A percentile compares a stretch with the other conserved stretches of the same genome.
Evolutionary conservation across 2,113 vertebrate genomes (phyloP).

Genomic region (Phodopus roborovskii): DNA sequence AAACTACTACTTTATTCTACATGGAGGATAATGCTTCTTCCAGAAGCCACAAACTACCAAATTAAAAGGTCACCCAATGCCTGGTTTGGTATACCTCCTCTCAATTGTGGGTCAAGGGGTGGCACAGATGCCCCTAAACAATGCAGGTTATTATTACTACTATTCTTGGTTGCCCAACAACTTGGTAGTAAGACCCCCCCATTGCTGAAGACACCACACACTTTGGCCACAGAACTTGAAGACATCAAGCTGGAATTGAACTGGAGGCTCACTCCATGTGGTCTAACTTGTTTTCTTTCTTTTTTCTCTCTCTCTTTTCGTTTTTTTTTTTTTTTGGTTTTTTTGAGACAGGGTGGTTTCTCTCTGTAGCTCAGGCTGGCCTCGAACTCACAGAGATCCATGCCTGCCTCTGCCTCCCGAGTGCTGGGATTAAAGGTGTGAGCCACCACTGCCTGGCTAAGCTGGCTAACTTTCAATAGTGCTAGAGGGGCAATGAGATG

Average conservation of each 20-base stretch:
- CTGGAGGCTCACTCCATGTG: background rate
- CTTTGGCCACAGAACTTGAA: background rate
- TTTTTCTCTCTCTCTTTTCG: too few relatives aligned
- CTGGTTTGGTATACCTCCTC: background rate
- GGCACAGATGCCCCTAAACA: background rate
- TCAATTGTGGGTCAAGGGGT: background rate
- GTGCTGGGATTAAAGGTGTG: too few relatives aligned
- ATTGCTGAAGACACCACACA: background rate
- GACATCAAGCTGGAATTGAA: background rate
- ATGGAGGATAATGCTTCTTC: background rate
- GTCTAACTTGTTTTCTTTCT: background rate
- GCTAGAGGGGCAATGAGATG: too few relatives aligned
- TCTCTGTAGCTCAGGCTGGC: too few relatives aligned
- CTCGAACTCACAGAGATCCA: too few relatives aligned
- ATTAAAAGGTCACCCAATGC: background rate
- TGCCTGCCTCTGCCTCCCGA: too few relatives aligned
- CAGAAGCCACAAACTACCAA: background rate
- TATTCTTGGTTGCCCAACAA: background rate
- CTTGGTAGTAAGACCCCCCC: background rate
- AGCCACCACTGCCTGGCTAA: too few relatives aligned
- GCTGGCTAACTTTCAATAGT: background rate
- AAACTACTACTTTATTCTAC: background rate
- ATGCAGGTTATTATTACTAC: background rate
- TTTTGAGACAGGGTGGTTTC: too few relatives aligned
- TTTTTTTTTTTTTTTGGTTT: too few relatives aligned